Percentiles rank a stretch among this genome's conserved stretches.
Conservation (phyloP, 1,140 invertebrate genomes). For the Zaprionus capensis region DNA sequence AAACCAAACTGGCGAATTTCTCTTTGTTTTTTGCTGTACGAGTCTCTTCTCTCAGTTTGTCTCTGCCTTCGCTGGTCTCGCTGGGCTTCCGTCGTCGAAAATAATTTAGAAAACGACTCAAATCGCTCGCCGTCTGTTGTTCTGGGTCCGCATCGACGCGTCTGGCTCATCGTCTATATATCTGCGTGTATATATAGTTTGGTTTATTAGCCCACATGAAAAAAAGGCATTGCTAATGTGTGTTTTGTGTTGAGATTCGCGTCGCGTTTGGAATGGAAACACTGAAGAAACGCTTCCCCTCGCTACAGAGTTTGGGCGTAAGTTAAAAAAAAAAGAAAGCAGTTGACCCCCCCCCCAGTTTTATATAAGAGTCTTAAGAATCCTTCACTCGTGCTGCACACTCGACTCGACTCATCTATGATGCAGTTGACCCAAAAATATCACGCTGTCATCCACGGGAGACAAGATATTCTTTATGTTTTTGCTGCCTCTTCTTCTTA, state of each 20-base stretch:
- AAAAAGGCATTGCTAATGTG: conserved; percentile 19
- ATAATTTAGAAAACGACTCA: conserved; percentile 79
- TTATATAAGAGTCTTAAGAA: conserved; percentile 59
- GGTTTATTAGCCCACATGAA: conserved; percentile 36
- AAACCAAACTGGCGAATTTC: conserved; percentile 58
- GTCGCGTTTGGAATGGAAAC: conserved; percentile 63
- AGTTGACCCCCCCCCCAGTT: conserved; percentile 28
- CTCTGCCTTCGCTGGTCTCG: conserved; percentile 24
- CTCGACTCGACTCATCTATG: neutral
- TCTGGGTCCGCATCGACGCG: conserved; percentile 56
- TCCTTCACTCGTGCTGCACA: neutral
- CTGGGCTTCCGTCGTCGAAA: conserved; percentile 57
- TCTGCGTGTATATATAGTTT: conserved; percentile 46
- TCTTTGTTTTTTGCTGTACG: conserved; percentile 54
- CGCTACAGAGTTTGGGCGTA: conserved; percentile 84
- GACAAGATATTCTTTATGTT: conserved; percentile 39
- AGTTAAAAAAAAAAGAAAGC: conserved; percentile 35
- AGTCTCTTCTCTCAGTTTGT: conserved; percentile 44
- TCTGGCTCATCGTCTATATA: conserved; percentile 39
- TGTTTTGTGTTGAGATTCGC: conserved; percentile 15
- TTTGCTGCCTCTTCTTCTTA: neutral
- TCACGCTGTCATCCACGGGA: conserved; percentile 1
- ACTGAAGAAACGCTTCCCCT: conserved; percentile 84
- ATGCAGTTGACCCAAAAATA: conserved; percentile 53
- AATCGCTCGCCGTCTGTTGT: conserved; percentile 68